Evolutionary conservation across 2,888 invertebrate species (phyloP).

Genomic region (Endotricha flammealis): DNA sequence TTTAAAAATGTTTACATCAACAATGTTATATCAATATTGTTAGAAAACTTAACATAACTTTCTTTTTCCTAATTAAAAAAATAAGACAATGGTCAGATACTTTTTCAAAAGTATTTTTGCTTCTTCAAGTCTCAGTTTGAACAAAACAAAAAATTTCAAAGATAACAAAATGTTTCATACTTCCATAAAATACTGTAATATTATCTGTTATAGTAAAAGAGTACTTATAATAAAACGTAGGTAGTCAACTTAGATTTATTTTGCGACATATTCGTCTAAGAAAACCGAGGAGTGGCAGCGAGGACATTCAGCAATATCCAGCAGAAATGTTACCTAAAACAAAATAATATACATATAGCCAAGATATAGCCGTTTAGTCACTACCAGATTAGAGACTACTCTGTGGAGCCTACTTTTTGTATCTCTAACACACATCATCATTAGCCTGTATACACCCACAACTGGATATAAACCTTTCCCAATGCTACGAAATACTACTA

Average conservation of each 20-base stretch:
- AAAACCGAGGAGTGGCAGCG: slow-evolving; percentile 60
- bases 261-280: slow-evolving; percentile 53
- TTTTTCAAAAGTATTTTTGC: slow-evolving; percentile 15
- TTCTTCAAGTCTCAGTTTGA: slow-evolving; percentile 14
- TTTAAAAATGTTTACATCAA: slow-evolving; percentile 9
- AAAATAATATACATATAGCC: slow-evolving; percentile 13
- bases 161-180: background rate
- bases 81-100: slow-evolving; percentile 9
- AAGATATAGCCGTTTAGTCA: too few relatives aligned
- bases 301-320: slow-evolving; percentile 71
- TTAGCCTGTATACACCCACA: too few relatives aligned
- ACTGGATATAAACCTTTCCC: too few relatives aligned
- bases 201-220: slow-evolving; percentile 10
- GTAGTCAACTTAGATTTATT: slow-evolving; percentile 1
- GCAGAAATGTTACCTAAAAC: slow-evolving; percentile 67
- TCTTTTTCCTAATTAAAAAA: too few relatives aligned
- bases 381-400: too few relatives aligned
- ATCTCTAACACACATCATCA: too few relatives aligned
- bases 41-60: too few relatives aligned
- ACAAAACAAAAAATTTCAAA: slow-evolving; percentile 6
- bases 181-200: background rate
- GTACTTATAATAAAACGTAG: slow-evolving; percentile 8
- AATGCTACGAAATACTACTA: too few relatives aligned
- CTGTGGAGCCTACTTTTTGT: too few relatives aligned
- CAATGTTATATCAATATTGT: too few relatives aligned